phyloP scores from a whole-genome alignment of 2,888 invertebrate species.

The Archips xylosteana region DNA sequence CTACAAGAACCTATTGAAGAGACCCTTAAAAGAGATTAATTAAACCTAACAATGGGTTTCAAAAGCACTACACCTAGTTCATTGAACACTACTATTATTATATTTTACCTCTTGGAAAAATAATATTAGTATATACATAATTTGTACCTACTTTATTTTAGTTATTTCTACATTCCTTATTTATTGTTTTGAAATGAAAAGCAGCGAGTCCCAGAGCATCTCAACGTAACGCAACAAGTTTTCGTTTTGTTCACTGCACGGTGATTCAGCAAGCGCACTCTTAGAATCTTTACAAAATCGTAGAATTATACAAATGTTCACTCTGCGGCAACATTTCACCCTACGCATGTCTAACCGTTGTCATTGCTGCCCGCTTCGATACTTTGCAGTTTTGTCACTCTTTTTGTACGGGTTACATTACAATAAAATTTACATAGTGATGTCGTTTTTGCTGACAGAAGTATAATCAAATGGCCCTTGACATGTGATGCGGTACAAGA shows the following conservation, averaged over 20 bases:
- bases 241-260: conserved; percentile 42
- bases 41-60: no score
- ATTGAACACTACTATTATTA: no score
- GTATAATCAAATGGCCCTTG: conserved; percentile 52
- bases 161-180: neutral
- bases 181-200: conserved; percentile 27
- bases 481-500: conserved; percentile 44
- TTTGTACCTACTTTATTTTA: neutral
- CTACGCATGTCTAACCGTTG: conserved; percentile 54
- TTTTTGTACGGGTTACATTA: conserved; percentile 67
- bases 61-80: neutral
- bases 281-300: conserved; percentile 58
- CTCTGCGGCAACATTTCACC: conserved; percentile 53
- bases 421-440: conserved; percentile 79
- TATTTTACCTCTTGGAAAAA: no score
- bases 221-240: conserved; percentile 48
- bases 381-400: conserved; percentile 75
- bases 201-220: conserved; percentile 21
- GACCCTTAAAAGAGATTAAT: no score
- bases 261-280: conserved; percentile 46
- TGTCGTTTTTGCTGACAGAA: conserved; percentile 57
- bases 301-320: conserved; percentile 75
- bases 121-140: neutral
- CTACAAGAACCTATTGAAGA: neutral
- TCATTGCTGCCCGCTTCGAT: conserved; percentile 57